Evolutionary conservation across 2,113 vertebrate species (phyloP), one percentile per base, ranked within the genome.

Genomic region (Illadopsis cleaveri): DNA sequence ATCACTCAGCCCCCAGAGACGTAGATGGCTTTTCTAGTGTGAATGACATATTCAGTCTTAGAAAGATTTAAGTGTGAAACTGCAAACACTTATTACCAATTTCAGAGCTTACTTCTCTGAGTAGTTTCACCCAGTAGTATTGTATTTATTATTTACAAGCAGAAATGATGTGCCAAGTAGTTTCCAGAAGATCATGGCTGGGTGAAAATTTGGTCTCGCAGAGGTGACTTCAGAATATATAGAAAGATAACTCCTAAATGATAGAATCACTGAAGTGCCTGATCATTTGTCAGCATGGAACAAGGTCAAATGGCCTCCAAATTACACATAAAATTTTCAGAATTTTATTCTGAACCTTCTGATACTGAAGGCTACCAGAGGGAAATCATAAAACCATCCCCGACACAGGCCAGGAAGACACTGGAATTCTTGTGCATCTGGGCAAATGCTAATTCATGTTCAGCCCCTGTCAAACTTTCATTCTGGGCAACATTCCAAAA

Each of bases 391-490:
- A 31, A 79, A n/a, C 7, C 5, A 23, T 23, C 10, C 13, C 8
- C 19, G 20, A 45, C 11, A 53, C 2, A 45, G 19, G 6, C 4
- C 16, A 68, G 7, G 17, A 68, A 45, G 38, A 33, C 28, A 53
- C 4, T 38, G 45, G 20, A 21, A 35, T 44, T 51, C 24, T 21
- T n/a, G n/a, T 37, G 7, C 4, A 22, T 5, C 23, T 31, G 11
- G 20, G 7, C 2, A 38, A 7, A 53, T 0, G 1, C 2, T 25
- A 27, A 14, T 20, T 45, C 16, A 18, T 12, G 11, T 30, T 68
- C 9, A 44, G 15, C 12, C 11, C 1, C 5, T 12, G 7, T 13
- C 1, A 3, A 8, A 5, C 5, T 53, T 66, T 51, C 3, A 3
- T 11, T 15, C 51, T 33, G 6, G 33, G 9, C 12, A 65, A 19